Evolutionary conservation across 2,888 invertebrate genomes (phyloP), one percentile per base, ranked within the genome.

Genomic region (Acleris cristana): DNA sequence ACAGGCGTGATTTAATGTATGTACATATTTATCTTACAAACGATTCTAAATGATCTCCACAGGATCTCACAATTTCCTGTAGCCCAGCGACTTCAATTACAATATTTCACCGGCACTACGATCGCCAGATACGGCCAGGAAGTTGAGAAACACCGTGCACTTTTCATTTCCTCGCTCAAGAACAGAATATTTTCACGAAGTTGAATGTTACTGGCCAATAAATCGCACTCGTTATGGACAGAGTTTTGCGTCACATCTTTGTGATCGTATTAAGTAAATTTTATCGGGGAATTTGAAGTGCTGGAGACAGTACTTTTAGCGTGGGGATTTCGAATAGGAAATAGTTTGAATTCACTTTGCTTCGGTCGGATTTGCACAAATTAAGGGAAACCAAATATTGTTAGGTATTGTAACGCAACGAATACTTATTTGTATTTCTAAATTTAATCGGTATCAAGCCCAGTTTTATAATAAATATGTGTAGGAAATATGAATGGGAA

Each of bases 41-140:
- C 8, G n/a, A 5, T 48, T 48, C 8, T 5, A 16, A n/a, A 8
- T 10, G 51, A 51, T 12, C 19, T n/a, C 51, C 5, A 12, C 18
- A 3, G 21, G 4, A 51, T 19, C 48, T 48, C 48, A 48, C n/a
- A 48, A 48, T n/a, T 16, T 48, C 18, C 48, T n/a, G 48, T 48
- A 51, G 49, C 23, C 30, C 44, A 44, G 40, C 55, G 26, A 54
- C 49, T 30, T 18, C 55, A 30, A 45, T 66, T 61, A 57, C 45
- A 65, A 51, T 65, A 66, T 66, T 57, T 57, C 61, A 66, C 60
- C 21, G 45, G 52, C 56, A 8, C 30, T n/a, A 44, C 19, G 58
- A 58, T 58, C 40, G 21, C 30, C 51, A 14, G 51, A 51, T 30
- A 45, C n/a, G 18, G 5, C 10, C 18, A 45, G 57, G n/a, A 62